A percentile compares a stretch with the other conserved stretches of the same genome.
Conservation (phyloP, 1,140 invertebrate species). For the Aphelinus atriplicis region DNA sequence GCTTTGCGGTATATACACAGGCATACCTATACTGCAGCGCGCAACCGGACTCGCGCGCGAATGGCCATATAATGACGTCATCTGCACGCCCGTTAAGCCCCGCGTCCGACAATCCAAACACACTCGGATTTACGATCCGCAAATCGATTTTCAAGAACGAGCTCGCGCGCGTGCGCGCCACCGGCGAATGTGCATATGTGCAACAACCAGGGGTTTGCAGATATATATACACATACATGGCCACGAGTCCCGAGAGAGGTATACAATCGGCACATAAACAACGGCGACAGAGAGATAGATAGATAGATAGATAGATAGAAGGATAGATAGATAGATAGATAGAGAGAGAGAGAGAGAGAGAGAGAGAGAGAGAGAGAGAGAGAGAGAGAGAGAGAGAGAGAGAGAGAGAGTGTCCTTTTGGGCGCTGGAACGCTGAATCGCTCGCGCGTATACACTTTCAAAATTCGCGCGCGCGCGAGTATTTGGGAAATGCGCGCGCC, state of each 20-base stretch:
- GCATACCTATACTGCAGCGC: no score
- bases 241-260: background rate
- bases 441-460: background rate
- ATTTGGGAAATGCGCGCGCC: background rate
- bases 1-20: no score
- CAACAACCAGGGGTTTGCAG: no score
- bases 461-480: background rate
- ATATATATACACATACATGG: background rate
- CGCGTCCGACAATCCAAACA: constrained; percentile 12
- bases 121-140: constrained; percentile 22
- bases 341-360: background rate
- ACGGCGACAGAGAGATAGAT: background rate
- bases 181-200: background rate
- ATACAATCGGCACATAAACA: constrained; percentile 26
- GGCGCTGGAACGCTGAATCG: background rate
- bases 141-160: constrained; percentile 34
- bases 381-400: background rate
- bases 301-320: no score
- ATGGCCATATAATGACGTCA: constrained; percentile 2
- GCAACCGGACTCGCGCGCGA: no score
- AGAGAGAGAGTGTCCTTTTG: constrained; percentile 13
- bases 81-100: constrained; percentile 7
- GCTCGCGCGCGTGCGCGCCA: background rate
- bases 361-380: constrained; percentile 10
- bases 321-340: no score